Percentiles rank a stretch among this genome's conserved stretches.
Conservation (phyloP, 2,888 invertebrate species). For the Platycheirus rosarum region DNA sequence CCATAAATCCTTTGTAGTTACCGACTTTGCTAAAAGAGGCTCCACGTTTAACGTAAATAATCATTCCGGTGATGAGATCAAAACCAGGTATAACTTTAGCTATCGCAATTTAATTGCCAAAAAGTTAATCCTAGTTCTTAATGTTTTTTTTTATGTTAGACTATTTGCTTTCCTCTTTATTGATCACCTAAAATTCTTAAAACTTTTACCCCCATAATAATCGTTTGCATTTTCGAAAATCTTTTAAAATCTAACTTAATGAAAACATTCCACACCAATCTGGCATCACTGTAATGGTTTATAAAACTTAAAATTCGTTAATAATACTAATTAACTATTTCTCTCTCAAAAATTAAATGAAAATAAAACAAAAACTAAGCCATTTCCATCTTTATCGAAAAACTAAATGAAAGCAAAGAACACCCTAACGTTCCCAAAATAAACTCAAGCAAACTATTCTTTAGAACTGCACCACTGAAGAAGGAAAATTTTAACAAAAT, state of each 20-base stretch:
- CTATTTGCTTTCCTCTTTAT: too few species aligned
- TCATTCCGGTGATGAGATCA: too few species aligned
- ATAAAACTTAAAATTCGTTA: conserved; percentile 47
- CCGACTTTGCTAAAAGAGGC: too few species aligned
- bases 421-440: conserved; percentile 12
- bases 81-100: too few species aligned
- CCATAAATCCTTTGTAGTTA: too few species aligned
- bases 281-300: not conserved
- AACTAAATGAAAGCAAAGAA: conserved; percentile 10
- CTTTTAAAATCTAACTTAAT: conserved; percentile 11
- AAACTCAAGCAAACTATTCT: conserved; percentile 11
- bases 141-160: too few species aligned
- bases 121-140: too few species aligned
- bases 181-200: too few species aligned
- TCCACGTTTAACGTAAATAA: too few species aligned
- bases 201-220: not conserved
- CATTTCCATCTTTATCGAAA: conserved; percentile 19
- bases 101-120: too few species aligned
- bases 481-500: not conserved
- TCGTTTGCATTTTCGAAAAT: not conserved
- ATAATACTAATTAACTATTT: conserved; percentile 52
- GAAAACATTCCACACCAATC: not conserved
- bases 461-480: conserved; percentile 9
- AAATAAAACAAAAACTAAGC: conserved; percentile 1
- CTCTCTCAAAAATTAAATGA: conserved; percentile 10